Base-by-base conservation (phyloP, 1,140 invertebrate species). In the Parapsyche elsis region DNA sequence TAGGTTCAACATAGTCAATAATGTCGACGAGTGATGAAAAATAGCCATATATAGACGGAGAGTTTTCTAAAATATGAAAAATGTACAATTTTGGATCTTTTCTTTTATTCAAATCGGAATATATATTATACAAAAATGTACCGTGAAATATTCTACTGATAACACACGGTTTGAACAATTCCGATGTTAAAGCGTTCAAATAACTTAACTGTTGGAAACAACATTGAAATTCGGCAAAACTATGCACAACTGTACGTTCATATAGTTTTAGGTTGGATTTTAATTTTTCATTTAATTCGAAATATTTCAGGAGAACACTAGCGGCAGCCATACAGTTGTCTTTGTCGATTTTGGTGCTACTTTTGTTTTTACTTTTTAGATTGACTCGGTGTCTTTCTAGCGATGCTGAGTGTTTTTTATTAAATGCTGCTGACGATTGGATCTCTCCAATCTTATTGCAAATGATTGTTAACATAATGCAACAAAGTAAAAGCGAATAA, bases 41-140 rank as follows among this genome's bases (percentile, higher is more conserved):
- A 82, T 90, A 59, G 85, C 86, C 84, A 76, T 91, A 85, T 71
- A 92, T 84, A 84, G 86, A 87, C 30, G 86, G 83, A 80, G 92
- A 87, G 85, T 89, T 83, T 86, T 88, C 83, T 75, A 92, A 64
- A 84, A 90, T 84, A 84, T 87, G 84, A 53, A 88, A 85, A 12
- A 93, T 84, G 84, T 92, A 93, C 38, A 79, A 83, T 23, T 87
- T 83, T 2, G 92, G 86, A 84, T 92, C 87, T 0, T 83, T 70
- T 12, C 91, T 89, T 73, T 86, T 88, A 76, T 89, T 89, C 70
- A 94, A 87, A 83, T 91, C 90, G 67, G 86, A 84, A 82, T 90
- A 92, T 9, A 94, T 86, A 89, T 95, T 95, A 83, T 95, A 95
- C 2, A 94, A 83, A 84, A 95, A 92, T 7, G 93, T 93, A 0